Percentiles rank a stretch among this genome's conserved stretches.
phyloP scores from a whole-genome alignment of 2,113 vertebrate genomes.

The Porphyrio hochstetteri region DNA sequence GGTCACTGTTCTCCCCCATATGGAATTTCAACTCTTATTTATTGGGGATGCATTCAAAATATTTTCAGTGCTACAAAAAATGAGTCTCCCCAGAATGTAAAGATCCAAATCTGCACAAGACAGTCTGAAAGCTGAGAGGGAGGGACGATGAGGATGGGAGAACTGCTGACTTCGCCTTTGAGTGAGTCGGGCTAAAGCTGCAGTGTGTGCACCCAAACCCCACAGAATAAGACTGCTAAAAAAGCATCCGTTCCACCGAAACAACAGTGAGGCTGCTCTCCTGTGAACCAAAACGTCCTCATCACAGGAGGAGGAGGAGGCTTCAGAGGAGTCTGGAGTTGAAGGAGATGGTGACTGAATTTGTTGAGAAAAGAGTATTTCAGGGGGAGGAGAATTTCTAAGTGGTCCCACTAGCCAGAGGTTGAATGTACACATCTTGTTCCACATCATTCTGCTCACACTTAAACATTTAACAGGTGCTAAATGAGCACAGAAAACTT shows the following conservation, averaged over 20 bases:
- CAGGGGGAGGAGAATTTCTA: not conserved
- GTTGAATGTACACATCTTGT: accelerated
- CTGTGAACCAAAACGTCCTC: not conserved
- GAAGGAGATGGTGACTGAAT: not conserved
- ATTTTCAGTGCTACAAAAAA: not conserved
- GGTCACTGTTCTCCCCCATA: not conserved
- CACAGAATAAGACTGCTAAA: not conserved
- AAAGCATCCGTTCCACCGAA: not conserved
- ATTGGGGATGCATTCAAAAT: not conserved
- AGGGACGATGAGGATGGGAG: not conserved
- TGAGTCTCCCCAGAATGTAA: not conserved
- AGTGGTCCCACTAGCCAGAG: not conserved
- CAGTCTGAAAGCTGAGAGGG: not conserved
- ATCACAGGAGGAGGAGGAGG: not conserved
- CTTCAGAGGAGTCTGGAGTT: not conserved
- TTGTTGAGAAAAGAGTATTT: not conserved
- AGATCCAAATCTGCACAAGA: not conserved
- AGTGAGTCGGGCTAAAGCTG: not conserved
- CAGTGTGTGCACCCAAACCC: accelerated
- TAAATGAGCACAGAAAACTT: not conserved
- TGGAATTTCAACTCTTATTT: not conserved
- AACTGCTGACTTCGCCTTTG: not conserved
- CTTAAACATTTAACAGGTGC: not conserved
- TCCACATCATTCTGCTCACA: not conserved
- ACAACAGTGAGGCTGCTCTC: not conserved